Conservation (phyloP, 1,140 invertebrate genomes). For the Listronotus bonariensis region DNA sequence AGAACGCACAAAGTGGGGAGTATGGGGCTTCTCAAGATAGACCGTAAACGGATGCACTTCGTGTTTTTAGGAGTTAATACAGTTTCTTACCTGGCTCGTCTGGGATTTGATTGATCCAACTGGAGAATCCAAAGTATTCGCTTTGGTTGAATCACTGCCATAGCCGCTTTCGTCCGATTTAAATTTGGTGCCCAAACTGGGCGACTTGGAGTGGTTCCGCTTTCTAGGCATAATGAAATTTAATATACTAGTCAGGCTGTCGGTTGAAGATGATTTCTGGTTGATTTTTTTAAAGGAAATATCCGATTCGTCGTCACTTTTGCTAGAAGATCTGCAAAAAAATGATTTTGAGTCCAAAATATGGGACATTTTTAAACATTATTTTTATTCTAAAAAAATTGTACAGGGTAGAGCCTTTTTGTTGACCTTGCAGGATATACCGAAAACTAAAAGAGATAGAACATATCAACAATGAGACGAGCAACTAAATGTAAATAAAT, state of each 20-base stretch:
- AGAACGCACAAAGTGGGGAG: no score
- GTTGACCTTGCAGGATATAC: no score
- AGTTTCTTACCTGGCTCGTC: slow-evolving; percentile 24
- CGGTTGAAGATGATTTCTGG: slow-evolving; percentile 39
- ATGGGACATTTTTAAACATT: no score
- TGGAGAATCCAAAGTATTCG: slow-evolving; percentile 62
- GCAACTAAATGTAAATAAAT: no score
- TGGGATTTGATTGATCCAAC: slow-evolving; percentile 43
- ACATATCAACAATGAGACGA: no score
- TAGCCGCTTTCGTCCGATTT: slow-evolving; percentile 67
- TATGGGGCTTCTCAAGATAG: no score
- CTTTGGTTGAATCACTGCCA: slow-evolving; percentile 66
- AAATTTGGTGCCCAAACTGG: slow-evolving; percentile 33
- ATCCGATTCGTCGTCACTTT: slow-evolving; percentile 47
- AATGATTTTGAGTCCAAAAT: no score
- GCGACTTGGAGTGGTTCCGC: slow-evolving; percentile 34
- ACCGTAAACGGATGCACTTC: background rate
- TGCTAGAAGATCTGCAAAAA: slow-evolving; percentile 41
- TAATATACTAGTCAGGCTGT: slow-evolving; percentile 43
- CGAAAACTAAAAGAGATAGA: no score
- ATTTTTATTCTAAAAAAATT: no score
- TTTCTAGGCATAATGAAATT: slow-evolving; percentile 43
- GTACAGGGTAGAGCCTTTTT: no score
- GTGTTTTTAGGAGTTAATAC: background rate
- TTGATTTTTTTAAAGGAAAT: slow-evolving; percentile 22